Evolutionary conservation across 2,888 invertebrate species (phyloP), one percentile per base, ranked within the genome.

Genomic region (Drosophila acutilabella): DNA sequence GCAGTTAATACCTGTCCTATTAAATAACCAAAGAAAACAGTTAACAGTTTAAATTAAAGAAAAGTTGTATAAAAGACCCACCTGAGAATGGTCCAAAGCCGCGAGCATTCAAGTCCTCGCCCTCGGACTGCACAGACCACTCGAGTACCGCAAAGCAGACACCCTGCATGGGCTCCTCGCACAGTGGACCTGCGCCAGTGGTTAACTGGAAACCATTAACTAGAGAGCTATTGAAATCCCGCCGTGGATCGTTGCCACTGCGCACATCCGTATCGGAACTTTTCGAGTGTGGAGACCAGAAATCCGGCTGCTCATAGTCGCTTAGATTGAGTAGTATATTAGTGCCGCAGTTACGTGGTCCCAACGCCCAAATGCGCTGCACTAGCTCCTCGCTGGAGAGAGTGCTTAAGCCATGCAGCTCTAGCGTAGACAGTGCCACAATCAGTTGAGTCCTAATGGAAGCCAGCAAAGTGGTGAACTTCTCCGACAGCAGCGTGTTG

Each of bases 131-230:
- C 41, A 96, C 91, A 0, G 93, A 93, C 96, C 98, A 99, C 78
- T 97, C 96, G 83, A 97, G 96, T 1, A 99, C 94, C 58, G 97
- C 93, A 93, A 99, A 98, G 16, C 96, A 97, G 1, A 99, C 98
- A 1, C 99, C 99, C 93, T 96, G 96, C 96, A 99, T 96, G 2
- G 98, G 98, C 90, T 99, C 99, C 87, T 98, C 98, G 92, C 99
- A 99, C 47, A 99, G 92, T 0, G 99, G 99, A 0, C 99, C 99
- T 44, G 97, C 95, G 58, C 96, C 92, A 26, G 97, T 95, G 6
- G 97, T 96, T 92, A 98, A 92, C 94, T 97, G 96, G 92, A 98
- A 96, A 8, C 97, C 98, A 92, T 96, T 97, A 4, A 97, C 94
- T 90, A 98, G 95, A 91, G 96, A 96, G 90, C 95, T 96, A 87